Evolutionary conservation across 2,113 vertebrate species (phyloP), one percentile per base, ranked within the genome.

Genomic region (Neomonachus schauinslandi): DNA sequence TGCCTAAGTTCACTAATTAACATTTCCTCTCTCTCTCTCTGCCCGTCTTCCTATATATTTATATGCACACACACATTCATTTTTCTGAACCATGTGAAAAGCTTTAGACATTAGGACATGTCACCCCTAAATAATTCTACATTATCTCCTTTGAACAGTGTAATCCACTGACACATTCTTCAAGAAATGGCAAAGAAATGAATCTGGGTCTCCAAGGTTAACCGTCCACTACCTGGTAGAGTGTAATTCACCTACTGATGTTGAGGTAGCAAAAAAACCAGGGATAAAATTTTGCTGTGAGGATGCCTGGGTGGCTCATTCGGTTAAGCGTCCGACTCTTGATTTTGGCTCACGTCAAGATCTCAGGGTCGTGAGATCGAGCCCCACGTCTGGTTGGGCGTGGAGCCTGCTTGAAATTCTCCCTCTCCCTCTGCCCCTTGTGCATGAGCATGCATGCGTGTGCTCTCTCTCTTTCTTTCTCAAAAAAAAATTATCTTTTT

Each of bases 81-180:
- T 63, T 63, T 42, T 89, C 51, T 42, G 36, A 69, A 42, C 31
- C 36, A 46, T 7, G 10, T 42, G 76, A 69, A 36, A 84, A 92
- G 39, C 71, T 82, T 53, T 79, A 72, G 89, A 59, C 13, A 16
- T 18, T 21, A 14, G 5, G 74, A 71, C 14, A 3, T 1, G 2
- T 42, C 4, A 22, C 14, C 42, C 65, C 74, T 28, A 49, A 90
- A 51, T 0, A 4, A 13, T 4, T 22, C 67, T 11, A 28, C 31
- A 5, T 4, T 31, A 2, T 18, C 26, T 81, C 77, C 36, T 81
- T 3, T 14, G 42, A 49, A n/a, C 57, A 67, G 42, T 21, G 8
- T 14, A 57, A 0, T 18, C 46, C 46, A 19, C 46, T 0, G 42
- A 55, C 59, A 39, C 31, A 26, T 1, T n/a, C n/a, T 22, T 12